Evolutionary conservation across 2,888 invertebrate species (phyloP).

Genomic region (Parasteatoda lunata): DNA sequence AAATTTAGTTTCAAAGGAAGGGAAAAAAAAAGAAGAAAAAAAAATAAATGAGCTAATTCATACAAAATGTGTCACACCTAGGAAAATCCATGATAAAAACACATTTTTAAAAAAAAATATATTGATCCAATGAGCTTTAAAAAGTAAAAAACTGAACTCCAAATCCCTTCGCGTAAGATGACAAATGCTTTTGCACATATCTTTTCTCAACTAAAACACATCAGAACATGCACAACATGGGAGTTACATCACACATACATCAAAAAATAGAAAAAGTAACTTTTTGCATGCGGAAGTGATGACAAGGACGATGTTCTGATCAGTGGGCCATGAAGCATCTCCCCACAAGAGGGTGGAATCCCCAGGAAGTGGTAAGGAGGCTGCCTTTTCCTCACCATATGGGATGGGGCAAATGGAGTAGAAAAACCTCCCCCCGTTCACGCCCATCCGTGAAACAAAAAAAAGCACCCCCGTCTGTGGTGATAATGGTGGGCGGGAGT

Average conservation of each 20-base stretch:
- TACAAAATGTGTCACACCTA: too few relatives aligned
- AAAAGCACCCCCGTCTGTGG: background rate
- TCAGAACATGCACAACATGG: too few relatives aligned
- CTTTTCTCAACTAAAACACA: too few relatives aligned
- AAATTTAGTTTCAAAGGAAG: too few relatives aligned
- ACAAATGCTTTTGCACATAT: too few relatives aligned
- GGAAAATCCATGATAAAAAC: too few relatives aligned
- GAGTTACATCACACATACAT: background rate
- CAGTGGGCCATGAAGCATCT: background rate
- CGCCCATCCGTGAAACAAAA: background rate
- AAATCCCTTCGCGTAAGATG: too few relatives aligned
- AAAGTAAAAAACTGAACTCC: too few relatives aligned
- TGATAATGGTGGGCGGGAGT: slow-evolving; percentile 23
- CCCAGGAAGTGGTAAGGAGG: slow-evolving; percentile 1
- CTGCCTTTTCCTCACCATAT: background rate
- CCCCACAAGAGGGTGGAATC: slow-evolving; percentile 7
- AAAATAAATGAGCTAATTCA: too few relatives aligned
- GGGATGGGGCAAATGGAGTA: slow-evolving; percentile 48
- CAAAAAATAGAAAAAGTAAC: slow-evolving; percentile 14
- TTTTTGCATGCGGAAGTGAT: slow-evolving; percentile 7
- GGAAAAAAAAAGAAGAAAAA: too few relatives aligned
- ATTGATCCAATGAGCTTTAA: too few relatives aligned
- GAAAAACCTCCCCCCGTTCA: slow-evolving; percentile 25
- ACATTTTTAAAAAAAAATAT: too few relatives aligned
- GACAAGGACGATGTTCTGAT: background rate